Base-by-base conservation (phyloP, 1,140 invertebrate genomes). In the Octopus sinensis region DNA sequence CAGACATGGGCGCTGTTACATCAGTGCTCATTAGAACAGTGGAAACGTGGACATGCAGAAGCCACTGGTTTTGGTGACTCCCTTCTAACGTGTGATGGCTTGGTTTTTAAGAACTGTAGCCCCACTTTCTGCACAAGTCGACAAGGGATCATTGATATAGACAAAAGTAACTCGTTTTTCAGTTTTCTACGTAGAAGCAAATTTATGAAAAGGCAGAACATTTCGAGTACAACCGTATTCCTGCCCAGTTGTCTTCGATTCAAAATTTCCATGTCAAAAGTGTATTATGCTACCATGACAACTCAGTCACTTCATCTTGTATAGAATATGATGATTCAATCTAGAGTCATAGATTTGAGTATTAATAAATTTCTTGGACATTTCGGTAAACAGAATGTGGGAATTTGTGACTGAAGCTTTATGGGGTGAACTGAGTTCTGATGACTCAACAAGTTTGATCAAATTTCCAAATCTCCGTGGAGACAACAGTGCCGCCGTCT, bases 201-300 rank as follows among this genome's bases (percentile, higher is more conserved):
- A 81, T 91, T 91, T 84, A 90, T 89, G 51, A 91, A 90, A 80
- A 91, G 89, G 89, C 89, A 6, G 89, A 91, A 84, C 90, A 91
- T 85, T 91, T 91, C 86, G 90, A 91, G 76, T 91, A 91, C 85
- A 91, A 91, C 83, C 89, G 90, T 85, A 90, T 91, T 73, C 90
- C 90, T 78, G 90, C 90, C 56, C 90, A 91, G 79, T 85, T 91
- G 78, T 90, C 89, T 4, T 90, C 89, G 43, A 90, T 91, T 68
- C 89, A 91, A 80, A 90, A 91, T 82, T 91, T 91, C 81, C 89
- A 89, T 79, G 89, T 91, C 3, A 89, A 89, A 80, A 90, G 89
- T 84, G 89, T 91, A 9, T 80, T 91, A 12, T 91, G 90, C 83
- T 89, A 87, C 83, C 87, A 88, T 68, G 86, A 88, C 43, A 87